Percentiles rank a stretch among this genome's conserved stretches.
Conservation (phyloP, 53 echinoderm and acorn worm species). For the Astropecten irregularis region DNA sequence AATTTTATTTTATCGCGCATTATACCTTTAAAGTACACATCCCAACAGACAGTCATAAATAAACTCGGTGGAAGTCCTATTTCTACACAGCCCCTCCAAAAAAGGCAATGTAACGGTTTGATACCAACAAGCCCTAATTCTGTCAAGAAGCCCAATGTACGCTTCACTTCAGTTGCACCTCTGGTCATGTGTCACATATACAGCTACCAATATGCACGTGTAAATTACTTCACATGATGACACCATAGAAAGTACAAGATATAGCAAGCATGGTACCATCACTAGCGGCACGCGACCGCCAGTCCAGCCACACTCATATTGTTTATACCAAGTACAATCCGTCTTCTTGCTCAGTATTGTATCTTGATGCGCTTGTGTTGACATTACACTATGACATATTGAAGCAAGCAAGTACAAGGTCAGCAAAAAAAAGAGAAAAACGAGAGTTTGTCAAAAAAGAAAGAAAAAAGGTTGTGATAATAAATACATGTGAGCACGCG, state of each 20-base stretch:
- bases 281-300: constrained; percentile 27
- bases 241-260: too few species aligned
- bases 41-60: too few species aligned
- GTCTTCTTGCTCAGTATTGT: not conserved
- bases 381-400: not conserved
- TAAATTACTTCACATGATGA: not conserved
- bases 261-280: too few species aligned
- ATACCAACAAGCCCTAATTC: too few species aligned
- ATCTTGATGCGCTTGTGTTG: constrained; percentile 11
- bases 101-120: too few species aligned
- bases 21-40: too few species aligned
- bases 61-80: too few species aligned
- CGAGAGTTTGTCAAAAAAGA: not conserved
- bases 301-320: constrained; percentile 42
- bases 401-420: constrained; percentile 33
- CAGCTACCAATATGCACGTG: constrained; percentile 18
- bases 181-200: constrained; percentile 1
- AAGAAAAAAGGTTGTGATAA: not conserved
- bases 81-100: too few species aligned
- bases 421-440: constrained; percentile 8
- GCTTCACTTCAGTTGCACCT: constrained; percentile 12
- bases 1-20: too few species aligned
- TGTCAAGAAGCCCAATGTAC: too few species aligned
- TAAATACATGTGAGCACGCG: constrained; percentile 48
- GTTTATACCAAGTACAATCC: not conserved